Evolutionary conservation across 2,797 vertebrate genomes (phyloP), one percentile per base, ranked within the genome.

Genomic region (Discoglossus pictus): DNA sequence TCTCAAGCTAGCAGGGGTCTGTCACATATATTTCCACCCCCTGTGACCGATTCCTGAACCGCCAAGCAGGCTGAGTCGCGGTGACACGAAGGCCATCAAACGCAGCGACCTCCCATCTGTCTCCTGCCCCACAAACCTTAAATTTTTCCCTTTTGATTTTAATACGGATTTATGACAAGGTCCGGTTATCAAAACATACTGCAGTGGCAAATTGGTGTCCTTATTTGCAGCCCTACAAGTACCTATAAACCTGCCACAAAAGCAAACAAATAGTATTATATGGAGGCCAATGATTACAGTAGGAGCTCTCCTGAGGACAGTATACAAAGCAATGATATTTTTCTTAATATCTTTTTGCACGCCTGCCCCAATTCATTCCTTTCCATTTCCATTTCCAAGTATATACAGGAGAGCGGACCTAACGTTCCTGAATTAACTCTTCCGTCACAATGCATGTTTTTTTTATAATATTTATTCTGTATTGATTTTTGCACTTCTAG

Each of bases 161-260:
- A 91, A 91, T 91, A 88, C 84, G 89, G 89, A 91, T 91, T 91
- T 91, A 91, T 90, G 89, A 87, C 87, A 89, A 85, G 83, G 86
- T 86, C 86, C 82, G 82, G 86, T 89, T 89, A 89, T 89, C 86
- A 87, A 88, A 90, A 90, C 89, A 89, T 87, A 89, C 84, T 88
- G 86, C 82, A 63, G 80, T 68, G 82, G 88, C 84, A 90, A 91
- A 91, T 91, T 91, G 88, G 87, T 86, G 85, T 88, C 88, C 82
- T 83, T 70, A 70, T 86, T 86, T 88, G 86, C 83, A 84, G 83
- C 82, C 86, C 80, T 86, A 88, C 86, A 86, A 89, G 84, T 80
- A 81, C 88, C 89, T 88, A 90, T 91, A 91, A 91, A 91, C 82
- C 89, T 91, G 89, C 89, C 89, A 91, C 74, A 1, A 3, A 79